Conservation (phyloP, 1,140 invertebrate species). For the Coenobita brevimanus region DNA sequence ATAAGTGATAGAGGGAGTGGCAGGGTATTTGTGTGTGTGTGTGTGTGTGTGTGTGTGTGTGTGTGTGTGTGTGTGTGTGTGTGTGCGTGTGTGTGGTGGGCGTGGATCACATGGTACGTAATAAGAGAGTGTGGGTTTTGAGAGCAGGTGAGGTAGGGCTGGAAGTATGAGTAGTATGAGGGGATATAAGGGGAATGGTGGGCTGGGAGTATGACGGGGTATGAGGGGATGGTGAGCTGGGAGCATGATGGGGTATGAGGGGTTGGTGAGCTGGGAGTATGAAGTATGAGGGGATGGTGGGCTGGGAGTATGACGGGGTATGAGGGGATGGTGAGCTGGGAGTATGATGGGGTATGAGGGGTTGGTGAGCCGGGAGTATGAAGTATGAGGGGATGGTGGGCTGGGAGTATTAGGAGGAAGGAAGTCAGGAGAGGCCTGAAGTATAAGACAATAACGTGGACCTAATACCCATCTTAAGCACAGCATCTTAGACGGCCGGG, state of each 20-base stretch:
- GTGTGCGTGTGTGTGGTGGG: neutral
- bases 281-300: neutral
- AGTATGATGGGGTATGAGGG: constrained; percentile 6
- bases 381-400: neutral
- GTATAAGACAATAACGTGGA: neutral
- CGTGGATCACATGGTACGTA: neutral
- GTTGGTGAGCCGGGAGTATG: too few species aligned
- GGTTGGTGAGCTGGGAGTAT: neutral
- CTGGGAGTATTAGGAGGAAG: neutral
- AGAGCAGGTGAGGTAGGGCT: too few species aligned
- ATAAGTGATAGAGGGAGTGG: neutral
- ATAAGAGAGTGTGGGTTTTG: neutral
- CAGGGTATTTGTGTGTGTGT: neutral
- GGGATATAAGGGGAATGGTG: neutral
- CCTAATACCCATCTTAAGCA: too few species aligned
- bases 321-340: neutral
- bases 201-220: neutral
- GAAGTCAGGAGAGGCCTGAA: neutral
- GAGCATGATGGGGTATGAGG: neutral
- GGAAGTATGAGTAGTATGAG: neutral
- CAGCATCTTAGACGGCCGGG: too few species aligned
- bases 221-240: neutral
- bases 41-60: neutral
- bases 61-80: neutral
- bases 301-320: neutral